Evolutionary conservation across 2,797 vertebrate species (phyloP).

Genomic region (Bufotes viridis): DNA sequence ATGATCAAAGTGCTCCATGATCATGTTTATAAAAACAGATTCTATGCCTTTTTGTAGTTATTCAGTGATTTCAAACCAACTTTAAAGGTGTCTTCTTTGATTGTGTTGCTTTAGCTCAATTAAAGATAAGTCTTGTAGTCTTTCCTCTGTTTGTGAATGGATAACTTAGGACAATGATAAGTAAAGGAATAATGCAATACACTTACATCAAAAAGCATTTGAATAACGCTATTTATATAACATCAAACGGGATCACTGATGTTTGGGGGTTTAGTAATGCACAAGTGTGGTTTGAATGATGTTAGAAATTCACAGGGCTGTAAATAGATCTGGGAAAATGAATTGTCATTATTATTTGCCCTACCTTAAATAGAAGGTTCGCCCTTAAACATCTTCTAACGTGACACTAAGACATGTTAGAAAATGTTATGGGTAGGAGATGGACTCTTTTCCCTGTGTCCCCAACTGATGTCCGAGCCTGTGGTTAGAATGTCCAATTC

Average conservation of each 20-base stretch:
- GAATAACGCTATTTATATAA: slow-evolving; percentile 49
- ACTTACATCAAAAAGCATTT: slow-evolving; percentile 38
- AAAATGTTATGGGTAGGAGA: background rate
- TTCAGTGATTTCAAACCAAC: slow-evolving; percentile 52
- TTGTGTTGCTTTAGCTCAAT: slow-evolving; percentile 54
- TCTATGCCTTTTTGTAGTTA: slow-evolving; percentile 38
- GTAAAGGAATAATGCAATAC: slow-evolving; percentile 49
- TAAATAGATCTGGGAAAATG: slow-evolving; percentile 5
- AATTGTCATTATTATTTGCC: slow-evolving; percentile 32
- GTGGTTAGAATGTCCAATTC: background rate
- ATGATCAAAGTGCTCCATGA: slow-evolving; percentile 59
- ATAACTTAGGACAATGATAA: slow-evolving; percentile 55
- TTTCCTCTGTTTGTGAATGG: slow-evolving; percentile 49
- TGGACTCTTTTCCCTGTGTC: background rate
- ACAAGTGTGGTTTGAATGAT: slow-evolving; percentile 19
- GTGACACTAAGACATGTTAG: background rate
- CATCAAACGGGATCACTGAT: slow-evolving; percentile 58
- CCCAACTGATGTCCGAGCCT: background rate
- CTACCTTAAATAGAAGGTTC: background rate
- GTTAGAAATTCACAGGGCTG: slow-evolving; percentile 38
- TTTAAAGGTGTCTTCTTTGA: slow-evolving; percentile 62
- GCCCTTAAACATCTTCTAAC: background rate
- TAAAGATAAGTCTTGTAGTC: slow-evolving; percentile 54
- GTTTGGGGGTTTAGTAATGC: slow-evolving; percentile 32
- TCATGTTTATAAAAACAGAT: slow-evolving; percentile 50